Conservation (phyloP, 2,888 invertebrate species). For the Ferrisia virgata region DNA sequence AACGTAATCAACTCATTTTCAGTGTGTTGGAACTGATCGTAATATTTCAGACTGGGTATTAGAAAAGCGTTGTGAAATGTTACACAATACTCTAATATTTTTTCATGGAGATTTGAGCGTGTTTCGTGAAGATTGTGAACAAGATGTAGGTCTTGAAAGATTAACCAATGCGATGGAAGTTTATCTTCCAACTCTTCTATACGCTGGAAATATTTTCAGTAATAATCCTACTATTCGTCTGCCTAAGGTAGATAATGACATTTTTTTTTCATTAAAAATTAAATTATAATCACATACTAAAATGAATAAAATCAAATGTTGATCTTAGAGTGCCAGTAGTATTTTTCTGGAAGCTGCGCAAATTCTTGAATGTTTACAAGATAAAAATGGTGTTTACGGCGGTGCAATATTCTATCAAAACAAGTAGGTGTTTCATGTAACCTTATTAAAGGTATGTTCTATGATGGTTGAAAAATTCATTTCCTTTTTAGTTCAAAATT, state of each 20-base stretch:
- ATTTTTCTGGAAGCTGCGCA: constrained; percentile 84
- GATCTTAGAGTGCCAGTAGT: constrained; percentile 73
- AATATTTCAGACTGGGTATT: constrained; percentile 80
- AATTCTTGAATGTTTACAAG: constrained; percentile 78
- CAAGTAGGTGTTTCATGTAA: constrained; percentile 61
- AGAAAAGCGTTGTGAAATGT: constrained; percentile 70
- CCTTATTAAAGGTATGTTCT: no score
- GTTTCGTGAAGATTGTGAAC: constrained; percentile 57
- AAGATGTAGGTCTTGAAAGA: constrained; percentile 66
- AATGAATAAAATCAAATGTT: neutral
- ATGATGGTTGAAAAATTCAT: no score
- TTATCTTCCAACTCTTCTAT: constrained; percentile 80
- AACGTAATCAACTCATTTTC: constrained; percentile 47
- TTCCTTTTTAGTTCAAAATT: no score
- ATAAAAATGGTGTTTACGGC: constrained; percentile 73
- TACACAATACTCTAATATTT: constrained; percentile 74
- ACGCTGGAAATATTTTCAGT: constrained; percentile 79
- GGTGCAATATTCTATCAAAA: constrained; percentile 85
- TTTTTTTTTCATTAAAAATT: neutral
- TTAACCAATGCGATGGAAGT: constrained; percentile 83
- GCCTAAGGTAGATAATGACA: constrained; percentile 68
- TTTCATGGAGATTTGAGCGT: constrained; percentile 80
- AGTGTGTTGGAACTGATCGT: constrained; percentile 85
- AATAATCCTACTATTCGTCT: constrained; percentile 75
- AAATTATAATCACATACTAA: neutral